These are phyloP conservation scores for Peromyscus maniculatus DNA, from an alignment of 2,113 vertebrate genomes.

Conservation along the genomic window DNA sequence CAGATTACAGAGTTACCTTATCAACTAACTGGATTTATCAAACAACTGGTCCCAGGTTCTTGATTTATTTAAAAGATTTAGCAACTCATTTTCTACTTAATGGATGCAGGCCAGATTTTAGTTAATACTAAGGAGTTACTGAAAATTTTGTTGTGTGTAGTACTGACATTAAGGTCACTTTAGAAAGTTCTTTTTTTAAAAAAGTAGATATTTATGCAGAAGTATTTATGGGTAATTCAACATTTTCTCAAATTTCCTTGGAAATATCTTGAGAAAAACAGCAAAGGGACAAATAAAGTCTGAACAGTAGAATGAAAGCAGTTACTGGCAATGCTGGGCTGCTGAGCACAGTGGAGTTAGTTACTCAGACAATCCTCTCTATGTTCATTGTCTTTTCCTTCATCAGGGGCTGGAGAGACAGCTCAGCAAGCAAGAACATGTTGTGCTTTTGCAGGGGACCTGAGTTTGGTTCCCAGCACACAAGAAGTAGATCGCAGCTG, in stretches of 20 bases:
- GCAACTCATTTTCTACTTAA: conserved; percentile 6
- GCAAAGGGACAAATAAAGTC: conserved; percentile 18
- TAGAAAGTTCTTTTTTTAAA: not conserved
- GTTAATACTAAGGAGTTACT: conserved; percentile 15
- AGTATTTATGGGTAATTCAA: not conserved
- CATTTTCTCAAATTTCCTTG: conserved; percentile 23
- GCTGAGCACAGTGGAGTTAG: not conserved
- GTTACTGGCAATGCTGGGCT: not conserved
- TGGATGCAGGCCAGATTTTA: not conserved
- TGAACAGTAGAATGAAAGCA: not conserved
- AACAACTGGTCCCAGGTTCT: not conserved
- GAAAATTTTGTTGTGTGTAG: not conserved
- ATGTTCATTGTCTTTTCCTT: not conserved
- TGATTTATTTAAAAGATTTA: conserved; percentile 26
- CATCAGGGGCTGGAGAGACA: not conserved
- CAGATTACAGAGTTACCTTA: not conserved
- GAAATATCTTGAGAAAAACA: conserved; percentile 23
- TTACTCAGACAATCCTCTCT: not conserved
- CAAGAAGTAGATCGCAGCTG: not conserved
- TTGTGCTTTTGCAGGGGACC: not conserved
- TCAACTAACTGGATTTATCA: not conserved
- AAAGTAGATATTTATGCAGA: not conserved
- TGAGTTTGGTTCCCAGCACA: not conserved
- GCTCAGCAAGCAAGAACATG: not conserved
- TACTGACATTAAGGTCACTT: not conserved